A percentile compares a stretch with the other conserved stretches of the same genome.
Conservation (phyloP, 2,113 vertebrate genomes). For the Vicugna pacos region DNA sequence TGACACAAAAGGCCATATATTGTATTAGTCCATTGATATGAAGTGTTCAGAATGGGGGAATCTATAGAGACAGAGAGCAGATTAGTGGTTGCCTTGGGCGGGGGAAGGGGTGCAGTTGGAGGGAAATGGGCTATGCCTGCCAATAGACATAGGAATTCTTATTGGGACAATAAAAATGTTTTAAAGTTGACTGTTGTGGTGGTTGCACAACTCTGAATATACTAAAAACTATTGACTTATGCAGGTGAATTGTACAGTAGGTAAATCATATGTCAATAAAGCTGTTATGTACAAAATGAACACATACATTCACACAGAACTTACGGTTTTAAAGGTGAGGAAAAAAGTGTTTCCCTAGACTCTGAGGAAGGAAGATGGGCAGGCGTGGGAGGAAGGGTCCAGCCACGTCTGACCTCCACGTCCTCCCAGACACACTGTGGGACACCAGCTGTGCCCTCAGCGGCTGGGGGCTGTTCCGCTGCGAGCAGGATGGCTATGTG, state of each 20-base stretch:
- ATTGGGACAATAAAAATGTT: neutral
- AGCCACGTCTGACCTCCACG: fast-evolving
- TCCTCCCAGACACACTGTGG: fast-evolving
- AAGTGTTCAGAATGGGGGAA: neutral
- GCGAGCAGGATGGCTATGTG: neutral
- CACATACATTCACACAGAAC: neutral
- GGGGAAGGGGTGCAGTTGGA: neutral
- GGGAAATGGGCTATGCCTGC: neutral
- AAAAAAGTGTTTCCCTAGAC: neutral
- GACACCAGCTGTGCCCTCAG: neutral
- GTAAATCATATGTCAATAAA: neutral
- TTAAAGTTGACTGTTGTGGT: neutral
- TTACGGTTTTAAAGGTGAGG: neutral
- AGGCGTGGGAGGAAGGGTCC: neutral
- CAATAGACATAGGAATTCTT: neutral
- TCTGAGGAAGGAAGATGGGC: neutral
- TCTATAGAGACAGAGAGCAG: neutral
- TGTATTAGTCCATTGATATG: neutral
- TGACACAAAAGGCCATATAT: neutral
- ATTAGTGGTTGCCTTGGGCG: neutral
- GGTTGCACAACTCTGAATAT: neutral
- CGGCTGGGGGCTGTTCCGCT: fast-evolving
- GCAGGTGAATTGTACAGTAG: neutral
- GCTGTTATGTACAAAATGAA: neutral
- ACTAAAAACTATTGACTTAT: neutral